Evolutionary conservation across 2,797 vertebrate genomes (phyloP).

Genomic region (Florisuga fusca): DNA sequence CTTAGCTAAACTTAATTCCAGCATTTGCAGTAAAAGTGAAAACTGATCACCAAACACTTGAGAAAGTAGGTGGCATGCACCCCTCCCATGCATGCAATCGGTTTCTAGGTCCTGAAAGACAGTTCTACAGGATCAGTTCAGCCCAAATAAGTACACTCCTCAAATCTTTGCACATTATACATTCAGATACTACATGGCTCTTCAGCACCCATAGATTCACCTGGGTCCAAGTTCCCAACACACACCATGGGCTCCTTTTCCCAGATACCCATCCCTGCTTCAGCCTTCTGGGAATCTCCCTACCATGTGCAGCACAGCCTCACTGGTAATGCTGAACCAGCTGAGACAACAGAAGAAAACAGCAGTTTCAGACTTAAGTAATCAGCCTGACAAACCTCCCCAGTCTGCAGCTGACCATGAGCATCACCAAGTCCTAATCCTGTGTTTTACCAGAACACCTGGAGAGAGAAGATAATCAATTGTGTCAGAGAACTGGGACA

Average conservation of each 20-base stretch:
- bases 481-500: background rate
- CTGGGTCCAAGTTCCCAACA: background rate
- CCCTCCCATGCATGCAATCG: background rate
- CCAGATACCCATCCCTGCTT: background rate
- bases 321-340: background rate
- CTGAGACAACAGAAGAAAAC: background rate
- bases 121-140: background rate
- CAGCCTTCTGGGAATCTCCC: background rate
- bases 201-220: background rate
- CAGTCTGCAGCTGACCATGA: slow-evolving; percentile 38
- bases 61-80: background rate
- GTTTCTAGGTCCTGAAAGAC: background rate
- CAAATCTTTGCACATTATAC: background rate
- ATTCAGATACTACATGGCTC: background rate
- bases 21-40: background rate
- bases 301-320: background rate
- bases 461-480: background rate
- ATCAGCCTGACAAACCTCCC: slow-evolving; percentile 43
- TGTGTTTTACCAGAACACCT: slow-evolving; percentile 23
- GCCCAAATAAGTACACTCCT: background rate
- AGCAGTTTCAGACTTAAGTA: slow-evolving; percentile 5
- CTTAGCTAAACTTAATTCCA: background rate
- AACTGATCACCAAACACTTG: background rate
- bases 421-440: slow-evolving; percentile 32
- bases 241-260: background rate